A percentile compares a stretch with the other conserved stretches of the same genome.
These are phyloP conservation scores for Agrypnus murinus DNA, from an alignment of 2,888 invertebrate genomes.

Conservation along the genomic window DNA sequence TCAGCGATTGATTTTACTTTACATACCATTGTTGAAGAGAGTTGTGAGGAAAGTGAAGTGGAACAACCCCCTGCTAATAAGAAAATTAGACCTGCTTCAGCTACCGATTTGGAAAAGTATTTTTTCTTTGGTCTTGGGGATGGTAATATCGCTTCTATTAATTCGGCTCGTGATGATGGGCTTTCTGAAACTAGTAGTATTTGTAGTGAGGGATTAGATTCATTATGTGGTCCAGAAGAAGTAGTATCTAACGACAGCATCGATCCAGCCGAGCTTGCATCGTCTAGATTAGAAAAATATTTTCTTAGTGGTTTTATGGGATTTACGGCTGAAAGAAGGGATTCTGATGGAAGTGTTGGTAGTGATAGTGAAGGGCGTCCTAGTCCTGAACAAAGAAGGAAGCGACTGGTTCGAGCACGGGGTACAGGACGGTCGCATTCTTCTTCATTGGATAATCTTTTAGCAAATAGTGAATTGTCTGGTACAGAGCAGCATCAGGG, in stretches of 20 bases:
- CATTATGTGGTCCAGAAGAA: conserved; percentile 77
- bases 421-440: conserved; percentile 89
- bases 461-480: conserved; percentile 77
- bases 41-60: conserved; percentile 94
- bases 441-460: conserved; percentile 85
- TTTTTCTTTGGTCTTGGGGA: conserved; percentile 91
- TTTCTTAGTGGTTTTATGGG: conserved; percentile 91
- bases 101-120: conserved; percentile 92
- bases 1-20: conserved; percentile 91
- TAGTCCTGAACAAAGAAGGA: conserved; percentile 89
- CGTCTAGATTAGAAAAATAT: conserved; percentile 91
- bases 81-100: conserved; percentile 81
- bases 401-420: conserved; percentile 85
- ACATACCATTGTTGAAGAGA: conserved; percentile 95
- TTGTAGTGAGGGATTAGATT: conserved; percentile 88
- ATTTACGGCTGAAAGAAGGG: conserved; percentile 83
- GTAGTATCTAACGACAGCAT: conserved; percentile 64
- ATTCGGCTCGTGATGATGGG: conserved; percentile 76
- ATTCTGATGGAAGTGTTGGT: conserved; percentile 91
- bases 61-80: conserved; percentile 75
- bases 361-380: conserved; percentile 93
- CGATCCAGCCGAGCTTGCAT: conserved; percentile 85
- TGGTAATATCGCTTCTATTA: conserved; percentile 75
- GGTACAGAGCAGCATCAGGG: conserved; percentile 64
- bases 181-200: conserved; percentile 90